Base-by-base conservation (phyloP, 2,797 vertebrate genomes). In the Sebastes taczanowskii region DNA sequence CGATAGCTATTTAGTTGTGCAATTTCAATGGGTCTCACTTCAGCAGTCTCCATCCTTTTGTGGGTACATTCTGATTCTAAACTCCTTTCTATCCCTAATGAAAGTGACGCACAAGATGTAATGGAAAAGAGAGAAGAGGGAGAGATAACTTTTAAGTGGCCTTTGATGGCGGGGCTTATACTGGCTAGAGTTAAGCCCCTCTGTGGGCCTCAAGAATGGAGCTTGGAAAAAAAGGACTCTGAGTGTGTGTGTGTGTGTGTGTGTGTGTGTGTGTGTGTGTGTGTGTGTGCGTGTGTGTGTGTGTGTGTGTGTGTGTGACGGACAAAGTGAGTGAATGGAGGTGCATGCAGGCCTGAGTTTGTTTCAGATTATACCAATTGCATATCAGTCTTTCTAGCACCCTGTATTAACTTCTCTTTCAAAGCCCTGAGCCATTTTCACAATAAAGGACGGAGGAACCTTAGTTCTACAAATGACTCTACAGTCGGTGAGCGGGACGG, bases 161-260 rank as follows among this genome's bases (percentile, higher is more conserved):
- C 87, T 92, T 92, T 92, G 88, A 93, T 90, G 82, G 71, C 78
- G 22, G 11, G 75, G 86, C 82, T 93, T 91, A 85, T 87, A 71
- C 70, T 82, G 86, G 83, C 84, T 91, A 42, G 56, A 90, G 77
- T 83, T 90, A 91, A 91, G 81, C 83, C 65, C 74, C 71, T 88
- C 68, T 59, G 30, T 80, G 78, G 87, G 74, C 72, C 80, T 81
- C 30, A 62, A 86, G 69, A 88, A 74, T 61, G 27, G 77, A 80
- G 23, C 65, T 73, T 20, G 58, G 23, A 66, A 46, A 86, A 86
- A 71, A 69, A 68, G 32, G 27, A 68, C n/a, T 38, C 1, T 52
- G 60, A 63, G 27, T 74, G 56, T 56, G 30, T 14, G 38, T 53
- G 75, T 25, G 49, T 38, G 30, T 14, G 70, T 46, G 61, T 30